phyloP scores from a whole-genome alignment of 2,888 invertebrate species.

The Mythimna loreyi region DNA sequence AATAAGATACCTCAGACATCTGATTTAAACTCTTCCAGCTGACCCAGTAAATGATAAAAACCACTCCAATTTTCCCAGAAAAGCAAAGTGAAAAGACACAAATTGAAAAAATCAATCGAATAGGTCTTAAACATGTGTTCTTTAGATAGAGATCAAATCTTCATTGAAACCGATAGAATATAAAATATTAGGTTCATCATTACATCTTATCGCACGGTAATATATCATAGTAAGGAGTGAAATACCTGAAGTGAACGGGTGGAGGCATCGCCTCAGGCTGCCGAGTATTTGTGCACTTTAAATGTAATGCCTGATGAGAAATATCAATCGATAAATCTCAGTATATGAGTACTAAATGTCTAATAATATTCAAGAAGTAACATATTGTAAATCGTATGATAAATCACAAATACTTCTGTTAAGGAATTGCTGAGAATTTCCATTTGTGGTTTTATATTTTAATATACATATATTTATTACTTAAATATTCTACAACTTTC shows the following conservation, averaged over 20 bases:
- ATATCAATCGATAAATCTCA: constrained; percentile 53
- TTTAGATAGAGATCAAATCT: constrained; percentile 27
- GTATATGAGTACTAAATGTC: constrained; percentile 30
- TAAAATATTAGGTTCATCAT: constrained; percentile 49
- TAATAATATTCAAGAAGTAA: constrained; percentile 25
- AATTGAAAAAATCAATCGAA: not conserved
- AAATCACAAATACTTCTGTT: constrained; percentile 14
- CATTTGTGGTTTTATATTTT: no score
- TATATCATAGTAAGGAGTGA: constrained; percentile 37
- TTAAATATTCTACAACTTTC: no score
- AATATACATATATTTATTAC: no score
- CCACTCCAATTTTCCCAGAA: not conserved
- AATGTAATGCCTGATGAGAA: constrained; percentile 50
- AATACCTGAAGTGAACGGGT: constrained; percentile 42
- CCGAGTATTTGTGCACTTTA: constrained; percentile 44
- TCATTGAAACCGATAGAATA: constrained; percentile 36
- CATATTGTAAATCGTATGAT: constrained; percentile 3
- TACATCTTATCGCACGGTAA: constrained; percentile 41
- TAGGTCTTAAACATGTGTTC: constrained; percentile 8
- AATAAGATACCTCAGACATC: no score
- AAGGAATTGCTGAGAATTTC: not conserved
- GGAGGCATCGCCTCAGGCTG: constrained; percentile 36
- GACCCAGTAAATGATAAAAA: not conserved
- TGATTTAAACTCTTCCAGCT: no score
- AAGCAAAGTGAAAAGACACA: not conserved